Percentiles rank a stretch among this genome's conserved stretches.
These are phyloP conservation scores for Brachionus calyciflorus DNA, from an alignment of 1,140 invertebrate species.

Conservation along the genomic window DNA sequence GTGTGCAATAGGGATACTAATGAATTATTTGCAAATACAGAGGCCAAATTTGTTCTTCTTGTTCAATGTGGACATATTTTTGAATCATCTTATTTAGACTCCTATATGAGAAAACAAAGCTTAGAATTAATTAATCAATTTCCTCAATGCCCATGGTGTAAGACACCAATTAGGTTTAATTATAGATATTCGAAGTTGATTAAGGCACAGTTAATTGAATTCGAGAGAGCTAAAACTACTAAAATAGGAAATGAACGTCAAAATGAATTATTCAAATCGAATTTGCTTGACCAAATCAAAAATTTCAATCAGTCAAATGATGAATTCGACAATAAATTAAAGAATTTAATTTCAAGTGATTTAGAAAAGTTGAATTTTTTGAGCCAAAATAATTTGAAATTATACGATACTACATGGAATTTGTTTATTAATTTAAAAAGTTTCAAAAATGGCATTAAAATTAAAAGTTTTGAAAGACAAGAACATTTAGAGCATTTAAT, in stretches of 20 bases:
- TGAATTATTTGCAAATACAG: conserved; percentile 61
- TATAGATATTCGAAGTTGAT: conserved; percentile 49
- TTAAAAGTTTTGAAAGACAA: too few species aligned
- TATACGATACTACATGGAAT: too few species aligned
- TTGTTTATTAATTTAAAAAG: too few species aligned
- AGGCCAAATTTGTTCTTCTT: conserved; percentile 63
- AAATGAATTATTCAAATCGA: not conserved
- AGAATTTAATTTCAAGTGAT: not conserved
- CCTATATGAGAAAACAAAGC: conserved; percentile 58
- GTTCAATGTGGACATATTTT: conserved; percentile 68
- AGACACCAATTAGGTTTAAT: conserved; percentile 66
- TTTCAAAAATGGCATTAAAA: too few species aligned
- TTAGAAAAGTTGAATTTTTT: not conserved
- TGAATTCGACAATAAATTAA: not conserved
- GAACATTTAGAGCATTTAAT: too few species aligned
- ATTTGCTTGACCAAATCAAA: not conserved
- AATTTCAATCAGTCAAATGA: not conserved
- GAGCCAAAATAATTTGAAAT: too few species aligned
- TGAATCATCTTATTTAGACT: conserved; percentile 64
- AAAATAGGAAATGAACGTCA: not conserved
- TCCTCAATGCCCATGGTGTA: conserved; percentile 67
- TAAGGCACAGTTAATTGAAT: not conserved
- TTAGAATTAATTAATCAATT: conserved; percentile 55
- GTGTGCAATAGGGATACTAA: conserved; percentile 50
- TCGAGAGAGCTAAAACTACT: not conserved